These are phyloP conservation scores for Schrankia costaestrigalis DNA, from an alignment of 2,888 invertebrate genomes.

Conservation along the genomic window DNA sequence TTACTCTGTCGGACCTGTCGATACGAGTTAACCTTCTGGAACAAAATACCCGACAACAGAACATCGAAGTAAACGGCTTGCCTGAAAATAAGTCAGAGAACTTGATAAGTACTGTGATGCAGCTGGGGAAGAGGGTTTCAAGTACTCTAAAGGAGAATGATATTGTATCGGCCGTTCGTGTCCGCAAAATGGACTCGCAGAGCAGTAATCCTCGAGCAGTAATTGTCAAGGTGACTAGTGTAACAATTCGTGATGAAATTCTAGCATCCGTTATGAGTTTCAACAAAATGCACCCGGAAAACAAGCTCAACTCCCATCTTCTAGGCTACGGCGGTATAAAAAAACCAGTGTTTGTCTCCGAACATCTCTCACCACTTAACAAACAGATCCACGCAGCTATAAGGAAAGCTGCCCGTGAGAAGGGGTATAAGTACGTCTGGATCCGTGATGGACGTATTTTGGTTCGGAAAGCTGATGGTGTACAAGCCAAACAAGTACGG, in stretches of 20 bases:
- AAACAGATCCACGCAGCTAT: slow-evolving; percentile 1
- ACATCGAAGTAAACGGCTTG: slow-evolving; percentile 1
- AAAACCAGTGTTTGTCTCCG: no score
- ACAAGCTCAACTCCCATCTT: no score
- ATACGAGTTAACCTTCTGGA: neutral
- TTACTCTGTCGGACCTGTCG: neutral
- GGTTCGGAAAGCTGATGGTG: neutral
- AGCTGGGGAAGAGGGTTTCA: slow-evolving; percentile 1
- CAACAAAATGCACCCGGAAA: no score
- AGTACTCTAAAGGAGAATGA: neutral
- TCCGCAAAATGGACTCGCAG: neutral
- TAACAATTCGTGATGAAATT: neutral
- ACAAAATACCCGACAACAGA: slow-evolving; percentile 2
- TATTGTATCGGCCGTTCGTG: neutral
- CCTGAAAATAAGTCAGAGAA: slow-evolving; percentile 2
- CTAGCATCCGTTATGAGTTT: neutral
- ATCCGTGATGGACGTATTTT: no score
- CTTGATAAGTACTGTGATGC: neutral
- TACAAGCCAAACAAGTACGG: neutral
- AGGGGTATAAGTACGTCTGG: no score
- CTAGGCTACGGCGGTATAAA: no score
- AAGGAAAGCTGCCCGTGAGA: slow-evolving; percentile 2
- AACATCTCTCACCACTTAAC: slow-evolving; percentile 3
- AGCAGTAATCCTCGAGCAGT: neutral
- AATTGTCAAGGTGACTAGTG: neutral